A percentile compares a stretch with the other conserved stretches of the same genome.
phyloP scores from a whole-genome alignment of 1,140 invertebrate genomes.

The Dreissena rostriformis region DNA sequence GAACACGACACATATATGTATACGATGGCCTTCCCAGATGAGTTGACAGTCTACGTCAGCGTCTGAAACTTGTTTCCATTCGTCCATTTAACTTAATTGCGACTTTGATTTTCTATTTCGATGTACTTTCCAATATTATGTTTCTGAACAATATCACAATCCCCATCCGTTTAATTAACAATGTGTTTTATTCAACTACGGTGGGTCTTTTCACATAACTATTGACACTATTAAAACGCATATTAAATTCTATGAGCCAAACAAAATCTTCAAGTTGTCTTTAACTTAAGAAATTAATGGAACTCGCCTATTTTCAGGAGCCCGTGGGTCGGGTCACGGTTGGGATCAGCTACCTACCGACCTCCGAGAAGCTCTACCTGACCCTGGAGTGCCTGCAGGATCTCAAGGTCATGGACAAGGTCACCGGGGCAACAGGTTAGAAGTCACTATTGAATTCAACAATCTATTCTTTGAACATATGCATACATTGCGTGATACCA shows the following conservation, averaged over 20 bases:
- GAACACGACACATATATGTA: too few species aligned
- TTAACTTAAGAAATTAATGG: too few species aligned
- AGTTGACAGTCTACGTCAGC: too few species aligned
- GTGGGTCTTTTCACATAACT: neutral
- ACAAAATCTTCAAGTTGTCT: too few species aligned
- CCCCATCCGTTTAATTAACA: neutral
- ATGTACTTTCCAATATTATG: too few species aligned
- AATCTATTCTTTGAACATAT: neutral
- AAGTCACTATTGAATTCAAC: neutral
- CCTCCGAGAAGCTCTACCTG: constrained; percentile 88
- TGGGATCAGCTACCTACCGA: constrained; percentile 89
- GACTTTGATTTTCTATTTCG: too few species aligned
- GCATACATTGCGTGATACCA: too few species aligned
- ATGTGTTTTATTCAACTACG: neutral
- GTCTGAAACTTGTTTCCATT: too few species aligned
- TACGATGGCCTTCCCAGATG: too few species aligned
- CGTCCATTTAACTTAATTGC: too few species aligned
- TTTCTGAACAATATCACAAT: too few species aligned
- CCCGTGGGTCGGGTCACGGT: constrained; percentile 88
- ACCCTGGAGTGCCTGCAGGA: constrained; percentile 90
- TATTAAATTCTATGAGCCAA: neutral
- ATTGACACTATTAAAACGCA: neutral
- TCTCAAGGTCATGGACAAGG: constrained; percentile 87
- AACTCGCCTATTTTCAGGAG: constrained; percentile 83
- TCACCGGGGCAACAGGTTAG: constrained; percentile 61